Base-by-base conservation (phyloP, 2,888 invertebrate species). In the Mythimna loreyi region DNA sequence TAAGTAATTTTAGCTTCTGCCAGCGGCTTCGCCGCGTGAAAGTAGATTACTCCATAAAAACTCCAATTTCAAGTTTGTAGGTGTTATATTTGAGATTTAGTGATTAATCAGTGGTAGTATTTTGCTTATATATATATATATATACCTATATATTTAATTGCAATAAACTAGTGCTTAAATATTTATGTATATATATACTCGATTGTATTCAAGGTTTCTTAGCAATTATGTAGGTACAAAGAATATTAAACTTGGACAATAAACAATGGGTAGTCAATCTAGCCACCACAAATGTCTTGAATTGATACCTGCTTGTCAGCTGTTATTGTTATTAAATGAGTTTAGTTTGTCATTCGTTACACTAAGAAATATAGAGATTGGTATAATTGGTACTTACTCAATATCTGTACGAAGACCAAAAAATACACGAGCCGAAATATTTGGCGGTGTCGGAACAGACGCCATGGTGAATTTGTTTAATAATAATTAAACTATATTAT, bases 371-470 rank as follows among this genome's bases (percentile, higher is more conserved):
- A 52, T 55, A 4, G 23, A n/a, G 9, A 40, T 40, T 16, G 16
- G 7, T 52, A 56, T 7, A 30, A 6, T 52, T 78, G 63, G 33
- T 76, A 92, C 95, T 95, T 87, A 96, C 96, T 93, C 90, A 81
- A 96, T 96, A 75, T 97, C 96, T 21, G 97, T 97, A 65, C 96
- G 96, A 28, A 98, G 91, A 5, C 97, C 97, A 81, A 97, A 97
- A 85, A 97, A 96, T 81, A 97, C 92, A 65, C 96, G 94, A 1
- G 97, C 97, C 74, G 97, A 96, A 72, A 97, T 91, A 83, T 95
- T 92, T 25, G 97, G 96, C 67, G 91, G 91, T 67, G 95, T 90
- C n/a, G 85, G 81, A 21, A 79, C 75, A 25, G n/a, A n/a, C n/a
- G 93, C 88, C 94, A 95, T 94, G 67, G 74, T 86, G 40, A 49